phyloP scores from a whole-genome alignment of 2,888 invertebrate genomes.

The Drosophila multiciliata region DNA sequence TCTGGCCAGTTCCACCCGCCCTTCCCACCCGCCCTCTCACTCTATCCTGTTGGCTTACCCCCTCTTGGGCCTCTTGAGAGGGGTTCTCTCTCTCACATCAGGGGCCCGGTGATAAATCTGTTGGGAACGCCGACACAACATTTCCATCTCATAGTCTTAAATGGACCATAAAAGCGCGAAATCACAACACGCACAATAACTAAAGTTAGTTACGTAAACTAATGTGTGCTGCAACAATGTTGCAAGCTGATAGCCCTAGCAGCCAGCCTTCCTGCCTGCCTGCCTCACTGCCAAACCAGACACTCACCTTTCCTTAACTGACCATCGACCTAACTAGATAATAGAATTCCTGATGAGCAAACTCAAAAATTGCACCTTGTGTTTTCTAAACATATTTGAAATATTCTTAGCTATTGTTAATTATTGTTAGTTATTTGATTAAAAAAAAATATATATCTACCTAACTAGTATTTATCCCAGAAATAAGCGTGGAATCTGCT shows the following conservation, averaged over 20 bases:
- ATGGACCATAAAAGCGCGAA: constrained; percentile 79
- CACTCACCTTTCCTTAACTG: constrained; percentile 1
- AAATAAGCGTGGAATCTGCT: neutral
- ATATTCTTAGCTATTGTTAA: neutral
- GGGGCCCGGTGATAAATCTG: constrained; percentile 78
- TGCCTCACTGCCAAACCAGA: neutral
- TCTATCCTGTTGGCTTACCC: neutral
- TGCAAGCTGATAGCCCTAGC: constrained; percentile 38
- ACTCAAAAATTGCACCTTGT: neutral
- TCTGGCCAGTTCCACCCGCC: constrained; percentile 7
- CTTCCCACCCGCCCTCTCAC: neutral
- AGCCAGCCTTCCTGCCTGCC: neutral
- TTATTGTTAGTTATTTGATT: neutral
- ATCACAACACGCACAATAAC: constrained; percentile 79
- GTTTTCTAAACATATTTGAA: neutral
- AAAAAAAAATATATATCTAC: neutral
- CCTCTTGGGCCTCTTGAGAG: constrained; percentile 13
- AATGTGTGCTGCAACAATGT: constrained; percentile 71
- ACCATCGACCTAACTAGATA: constrained; percentile 1
- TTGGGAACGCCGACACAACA: constrained; percentile 79
- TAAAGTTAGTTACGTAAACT: constrained; percentile 81
- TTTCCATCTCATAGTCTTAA: constrained; percentile 80
- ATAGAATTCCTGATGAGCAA: constrained; percentile 11
- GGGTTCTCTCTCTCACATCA: constrained; percentile 24
- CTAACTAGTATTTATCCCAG: neutral